These are phyloP conservation scores for Dryobates pubescens DNA, from an alignment of 2,797 vertebrate species.

Conservation along the genomic window DNA sequence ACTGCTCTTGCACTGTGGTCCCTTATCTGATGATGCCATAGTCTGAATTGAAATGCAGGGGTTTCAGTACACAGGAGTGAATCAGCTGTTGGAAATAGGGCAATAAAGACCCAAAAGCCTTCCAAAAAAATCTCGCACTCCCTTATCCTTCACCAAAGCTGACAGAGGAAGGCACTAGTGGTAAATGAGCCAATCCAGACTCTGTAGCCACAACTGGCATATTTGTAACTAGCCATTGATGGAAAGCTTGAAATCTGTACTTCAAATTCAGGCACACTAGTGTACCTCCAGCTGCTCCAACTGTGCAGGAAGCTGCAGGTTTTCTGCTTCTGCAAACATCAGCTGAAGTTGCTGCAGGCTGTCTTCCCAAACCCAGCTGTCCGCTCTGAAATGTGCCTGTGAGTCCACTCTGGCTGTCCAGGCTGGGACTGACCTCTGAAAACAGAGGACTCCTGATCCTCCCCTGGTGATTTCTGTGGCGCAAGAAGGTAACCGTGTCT, in stretches of 20 bases:
- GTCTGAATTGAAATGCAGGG: not conserved
- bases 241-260: not conserved
- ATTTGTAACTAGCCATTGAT: not conserved
- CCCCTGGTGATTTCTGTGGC: not conserved
- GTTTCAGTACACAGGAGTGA: not conserved
- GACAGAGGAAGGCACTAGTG: not conserved
- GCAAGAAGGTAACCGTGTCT: not conserved
- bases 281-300: not conserved
- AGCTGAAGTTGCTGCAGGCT: not conserved
- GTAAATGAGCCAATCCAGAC: not conserved
- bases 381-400: not conserved
- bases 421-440: not conserved
- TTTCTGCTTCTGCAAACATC: not conserved
- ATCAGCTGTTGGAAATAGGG: not conserved
- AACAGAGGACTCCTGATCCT: not conserved
- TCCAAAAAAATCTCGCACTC: not conserved
- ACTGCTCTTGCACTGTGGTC: not conserved
- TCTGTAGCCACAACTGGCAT: rapidly evolving
- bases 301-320: not conserved
- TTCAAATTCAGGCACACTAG: not conserved
- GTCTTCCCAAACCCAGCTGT: not conserved
- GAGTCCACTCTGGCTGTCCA: not conserved
- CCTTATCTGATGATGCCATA: not conserved
- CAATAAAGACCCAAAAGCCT: not conserved
- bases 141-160: not conserved